These are phyloP conservation scores for Phyto melanocephala DNA, from an alignment of 2,888 invertebrate genomes.

Conservation along the genomic window DNA sequence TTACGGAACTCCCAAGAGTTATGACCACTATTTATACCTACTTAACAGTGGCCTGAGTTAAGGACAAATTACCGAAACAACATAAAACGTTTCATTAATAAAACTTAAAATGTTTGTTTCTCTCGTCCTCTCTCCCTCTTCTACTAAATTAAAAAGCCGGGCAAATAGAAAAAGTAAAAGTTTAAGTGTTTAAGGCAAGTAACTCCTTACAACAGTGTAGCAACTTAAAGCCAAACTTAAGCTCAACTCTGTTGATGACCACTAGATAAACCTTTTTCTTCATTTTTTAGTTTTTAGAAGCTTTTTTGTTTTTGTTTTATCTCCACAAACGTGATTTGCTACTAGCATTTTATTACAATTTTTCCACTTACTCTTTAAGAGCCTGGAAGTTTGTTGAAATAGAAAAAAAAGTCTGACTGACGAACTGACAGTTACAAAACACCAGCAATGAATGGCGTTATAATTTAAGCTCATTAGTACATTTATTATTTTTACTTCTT, in stretches of 20 bases:
- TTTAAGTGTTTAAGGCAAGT: conserved; percentile 16
- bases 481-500: conserved; percentile 49
- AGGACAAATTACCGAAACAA: conserved; percentile 43
- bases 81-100: conserved; percentile 34
- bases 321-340: conserved; percentile 64
- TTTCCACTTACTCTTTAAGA: conserved; percentile 54
- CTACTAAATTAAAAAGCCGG: not conserved
- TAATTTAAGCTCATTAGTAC: conserved; percentile 64
- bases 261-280: conserved; percentile 49
- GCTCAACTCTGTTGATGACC: conserved; percentile 50
- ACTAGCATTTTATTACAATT: conserved; percentile 61
- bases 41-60: conserved; percentile 25
- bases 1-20: conserved; percentile 60
- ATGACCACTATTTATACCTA: conserved; percentile 20
- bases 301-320: conserved; percentile 25
- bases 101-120: conserved; percentile 6
- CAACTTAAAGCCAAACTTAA: not conserved
- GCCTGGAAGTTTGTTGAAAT: not conserved
- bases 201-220: not conserved
- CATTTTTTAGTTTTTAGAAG: conserved; percentile 34
- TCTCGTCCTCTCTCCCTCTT: not conserved
- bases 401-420: not conserved
- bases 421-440: conserved; percentile 45
- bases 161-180: conserved; percentile 53
- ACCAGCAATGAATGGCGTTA: conserved; percentile 64